Conservation (phyloP, 2,888 invertebrate species). For the Parnassius mnemosyne region DNA sequence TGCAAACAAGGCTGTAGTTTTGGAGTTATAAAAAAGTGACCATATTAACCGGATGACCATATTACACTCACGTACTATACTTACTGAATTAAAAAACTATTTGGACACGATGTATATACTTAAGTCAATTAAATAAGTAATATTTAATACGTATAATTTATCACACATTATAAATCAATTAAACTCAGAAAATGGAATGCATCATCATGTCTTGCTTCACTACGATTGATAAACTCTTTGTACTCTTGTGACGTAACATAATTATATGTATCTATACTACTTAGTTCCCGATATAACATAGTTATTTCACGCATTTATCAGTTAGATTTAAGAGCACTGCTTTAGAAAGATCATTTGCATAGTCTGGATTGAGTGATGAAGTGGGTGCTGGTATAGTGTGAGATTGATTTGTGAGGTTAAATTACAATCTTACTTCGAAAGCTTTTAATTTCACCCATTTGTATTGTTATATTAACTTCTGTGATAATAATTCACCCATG, state of each 20-base stretch:
- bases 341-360: constrained; percentile 26
- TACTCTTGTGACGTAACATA: constrained; percentile 2
- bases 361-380: constrained; percentile 1
- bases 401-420: constrained; percentile 15
- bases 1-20: too few species aligned
- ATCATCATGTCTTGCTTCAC: constrained; percentile 35
- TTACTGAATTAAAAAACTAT: not conserved
- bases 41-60: too few species aligned
- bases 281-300: constrained; percentile 7
- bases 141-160: constrained; percentile 37
- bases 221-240: constrained; percentile 36
- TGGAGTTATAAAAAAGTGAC: too few species aligned
- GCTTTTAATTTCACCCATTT: too few species aligned
- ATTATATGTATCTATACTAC: not conserved
- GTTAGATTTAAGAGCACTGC: not conserved
- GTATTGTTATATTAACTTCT: too few species aligned
- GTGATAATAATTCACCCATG: too few species aligned
- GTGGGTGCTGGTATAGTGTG: constrained; percentile 13
- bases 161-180: constrained; percentile 51
- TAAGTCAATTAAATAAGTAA: constrained; percentile 11
- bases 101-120: constrained; percentile 1
- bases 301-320: constrained; percentile 1
- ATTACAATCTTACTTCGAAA: too few species aligned
- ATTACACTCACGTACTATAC: too few species aligned
- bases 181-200: constrained; percentile 33